Evolutionary conservation across 30 jellyfish, hydroid and myxozoan genomes (phyloP).

Genomic region (Rhopilema esculentum): DNA sequence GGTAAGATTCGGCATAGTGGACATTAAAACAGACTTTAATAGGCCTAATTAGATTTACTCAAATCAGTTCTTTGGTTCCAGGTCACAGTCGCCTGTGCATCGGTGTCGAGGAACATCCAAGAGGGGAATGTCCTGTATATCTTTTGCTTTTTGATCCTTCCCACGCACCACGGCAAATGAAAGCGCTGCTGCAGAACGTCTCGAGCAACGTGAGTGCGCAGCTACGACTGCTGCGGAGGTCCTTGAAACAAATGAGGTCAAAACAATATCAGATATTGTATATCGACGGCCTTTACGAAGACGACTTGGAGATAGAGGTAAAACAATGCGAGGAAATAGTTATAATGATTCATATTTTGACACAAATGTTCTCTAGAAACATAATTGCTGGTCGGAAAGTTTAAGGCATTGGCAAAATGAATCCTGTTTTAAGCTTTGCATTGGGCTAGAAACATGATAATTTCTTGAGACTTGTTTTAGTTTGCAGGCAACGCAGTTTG

Average conservation of each 20-base stretch:
- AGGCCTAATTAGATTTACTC: neutral
- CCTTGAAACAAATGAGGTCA: conserved; percentile 88
- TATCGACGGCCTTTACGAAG: conserved; percentile 81
- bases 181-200: conserved; percentile 64
- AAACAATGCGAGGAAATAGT: neutral
- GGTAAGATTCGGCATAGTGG: neutral
- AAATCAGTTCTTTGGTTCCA: neutral
- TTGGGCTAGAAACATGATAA: no score
- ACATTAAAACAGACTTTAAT: neutral
- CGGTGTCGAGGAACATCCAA: conserved; percentile 87
- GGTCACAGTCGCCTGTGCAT: conserved; percentile 96
- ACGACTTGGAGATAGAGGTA: conserved; percentile 78
- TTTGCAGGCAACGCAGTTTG: no score
- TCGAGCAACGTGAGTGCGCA: conserved; percentile 75
- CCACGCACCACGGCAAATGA: conserved; percentile 81
- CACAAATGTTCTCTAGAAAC: neutral
- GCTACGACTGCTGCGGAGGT: conserved; percentile 71
- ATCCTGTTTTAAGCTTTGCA: no score
- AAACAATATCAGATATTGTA: conserved; percentile 90
- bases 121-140: conserved; percentile 81
- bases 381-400: neutral
- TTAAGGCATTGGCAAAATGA: no score
- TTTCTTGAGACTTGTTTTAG: no score
- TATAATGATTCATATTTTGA: neutral
- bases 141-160: conserved; percentile 90